Evolutionary conservation across 2,797 vertebrate genomes (phyloP), one percentile per base, ranked within the genome.

Genomic region (Parauchenoglanis ngamensis): DNA sequence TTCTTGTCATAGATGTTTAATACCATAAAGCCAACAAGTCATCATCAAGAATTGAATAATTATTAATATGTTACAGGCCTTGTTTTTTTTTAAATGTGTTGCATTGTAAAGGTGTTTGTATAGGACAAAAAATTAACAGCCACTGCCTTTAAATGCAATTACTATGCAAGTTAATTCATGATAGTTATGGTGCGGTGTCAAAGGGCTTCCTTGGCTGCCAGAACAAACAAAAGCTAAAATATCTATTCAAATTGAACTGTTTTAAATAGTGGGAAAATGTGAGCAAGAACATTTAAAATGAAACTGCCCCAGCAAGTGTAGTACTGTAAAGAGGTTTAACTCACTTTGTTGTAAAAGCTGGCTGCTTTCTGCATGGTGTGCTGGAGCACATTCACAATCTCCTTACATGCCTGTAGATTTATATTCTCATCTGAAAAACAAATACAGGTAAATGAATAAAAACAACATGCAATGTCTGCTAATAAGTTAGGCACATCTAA

Each of bases 331-430:
- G n/a, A 63, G 23, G n/a, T 44, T 70, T 2, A 28, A 44, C 88
- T 90, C 73, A 96, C 96, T 94, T 95, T 93, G 19, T 73, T 89
- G 88, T 94, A 93, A 2, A 95, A 89, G 11, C 61, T 80, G 0
- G 92, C 68, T 0, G 94, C 95, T 86, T 86, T 93, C 31, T 91
- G 91, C 11, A 93, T 82, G 3, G 91, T 85, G 70, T 90, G 86
- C 23, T 86, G 89, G 59, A 96, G 91, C 85, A 94, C 92, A 7
- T 77, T 83, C 11, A 94, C 93, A 0, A 92, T 88, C 76, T 92
- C 91, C 86, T 92, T 92, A 89, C 94, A 94, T 68, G 65, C 88
- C 90, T 93, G 93, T 8, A 94, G 4, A 49, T 89, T 92, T 28
- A 92, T 3, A 0, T 23, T 1, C 73, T 93, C 93, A 0, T 86